Base-by-base conservation (phyloP, 2,888 invertebrate genomes). In the Drosophila birchii region DNA sequence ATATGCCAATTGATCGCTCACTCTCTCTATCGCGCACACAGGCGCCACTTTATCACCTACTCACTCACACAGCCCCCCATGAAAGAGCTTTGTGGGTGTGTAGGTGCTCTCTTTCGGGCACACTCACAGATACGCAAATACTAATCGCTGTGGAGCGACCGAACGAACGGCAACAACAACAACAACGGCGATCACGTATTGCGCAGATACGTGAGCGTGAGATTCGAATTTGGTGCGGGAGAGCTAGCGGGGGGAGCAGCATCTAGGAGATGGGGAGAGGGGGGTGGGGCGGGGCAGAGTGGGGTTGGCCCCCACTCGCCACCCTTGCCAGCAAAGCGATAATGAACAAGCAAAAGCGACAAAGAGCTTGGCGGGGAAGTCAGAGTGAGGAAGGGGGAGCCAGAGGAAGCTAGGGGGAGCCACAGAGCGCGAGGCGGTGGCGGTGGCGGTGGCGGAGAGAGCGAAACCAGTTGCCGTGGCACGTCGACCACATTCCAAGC, bases 401-500 rank as follows among this genome's bases (percentile, higher is more conserved):
- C 56, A 49, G 56, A 49, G 56, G 56, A 67, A 55, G 66, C 58
- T 26, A 54, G 44, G 62, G 51, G 75, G 61, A 70, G 39, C 55
- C 59, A 51, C 54, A 58, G 61, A 58, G 68, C 44, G 61, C 44
- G 54, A 56, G 76, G 60, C 63, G 66, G 57, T 2, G 64, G 16
- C 36, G 64, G 57, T 2, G 64, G 16, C 32, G 60, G 53, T 26
- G 39, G 43, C 36, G 53, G 64, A 41, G 44, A 67, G 66, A 64
- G 54, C 60, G 41, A 84, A 84, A 87, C 87, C 86, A 86, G 82
- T 90, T 90, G 86, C 81, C 79, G 81, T 89, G 78, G 83, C 83
- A 80, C 75, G 88, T 86, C 90, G 89, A 82, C 88, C 90, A 82
- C 91, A 91, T 91, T 92, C 91, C 91, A 87, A 68, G 72, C 80